Conservation (phyloP, 2,888 invertebrate genomes). For the Lucinisca nassula region DNA sequence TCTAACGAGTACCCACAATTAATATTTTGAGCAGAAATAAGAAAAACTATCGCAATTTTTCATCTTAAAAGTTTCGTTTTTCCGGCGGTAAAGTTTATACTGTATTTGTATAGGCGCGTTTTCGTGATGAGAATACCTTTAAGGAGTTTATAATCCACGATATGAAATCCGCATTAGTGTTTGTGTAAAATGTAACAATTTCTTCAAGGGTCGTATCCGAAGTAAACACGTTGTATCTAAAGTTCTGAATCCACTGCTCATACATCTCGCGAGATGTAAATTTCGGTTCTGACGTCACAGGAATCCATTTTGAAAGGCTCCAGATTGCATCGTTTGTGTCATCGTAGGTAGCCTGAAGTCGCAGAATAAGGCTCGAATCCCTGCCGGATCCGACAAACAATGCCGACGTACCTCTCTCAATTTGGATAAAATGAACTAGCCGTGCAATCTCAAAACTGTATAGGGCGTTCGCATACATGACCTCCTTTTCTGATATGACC, state of each 20-base stretch:
- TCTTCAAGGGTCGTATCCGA: neutral
- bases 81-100: no score
- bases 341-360: neutral
- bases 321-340: neutral
- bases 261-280: neutral
- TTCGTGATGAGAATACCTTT: neutral
- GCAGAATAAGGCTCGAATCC: neutral
- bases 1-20: no score
- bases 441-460: conserved; percentile 70
- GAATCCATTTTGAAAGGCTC: conserved; percentile 12
- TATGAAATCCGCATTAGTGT: neutral
- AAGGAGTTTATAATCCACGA: neutral
- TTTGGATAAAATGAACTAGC: conserved; percentile 72
- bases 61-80: no score
- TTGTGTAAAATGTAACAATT: neutral
- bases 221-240: neutral
- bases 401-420: conserved; percentile 74
- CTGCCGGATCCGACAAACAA: conserved; percentile 70
- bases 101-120: no score
- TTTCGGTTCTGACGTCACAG: neutral
- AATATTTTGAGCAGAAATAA: no score
- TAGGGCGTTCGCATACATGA: neutral
- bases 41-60: no score
- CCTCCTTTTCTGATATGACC: neutral
- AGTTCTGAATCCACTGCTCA: conserved; percentile 11